Evolutionary conservation across 2,113 vertebrate species (phyloP), one percentile per base, ranked within the genome.

Genomic region (Stigmatopora argus): DNA sequence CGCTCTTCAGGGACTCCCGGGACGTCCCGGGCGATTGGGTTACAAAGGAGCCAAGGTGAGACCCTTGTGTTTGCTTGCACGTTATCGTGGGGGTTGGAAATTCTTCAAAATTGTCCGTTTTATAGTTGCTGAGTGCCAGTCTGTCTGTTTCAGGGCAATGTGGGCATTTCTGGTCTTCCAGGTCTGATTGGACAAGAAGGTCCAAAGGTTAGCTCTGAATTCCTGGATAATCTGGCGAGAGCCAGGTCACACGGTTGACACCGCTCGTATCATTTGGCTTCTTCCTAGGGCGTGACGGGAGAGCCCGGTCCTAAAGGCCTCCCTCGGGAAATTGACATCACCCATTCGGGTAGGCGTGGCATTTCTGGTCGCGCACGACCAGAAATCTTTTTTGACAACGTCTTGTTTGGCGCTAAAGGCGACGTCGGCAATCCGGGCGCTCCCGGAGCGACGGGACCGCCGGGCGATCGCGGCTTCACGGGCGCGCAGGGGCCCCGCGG

Each of bases 1-100:
- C 72, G 61, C 78, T 38, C 77, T 72, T 67, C 67, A 91, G 90
- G 94, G 95, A 51, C 52, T 74, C 35, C 67, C 85, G 57, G 95
- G 94, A 14, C 26, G 0, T 0, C 69, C 77, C 47, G 93, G 88
- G 10, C 7, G 1, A 0, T 15, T 3, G 0, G 87, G 86, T 26
- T 1, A 26, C 6, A 74, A 44, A 63, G 88, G 87, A n/a, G 0
- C 65, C 34, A 72, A 73, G 81, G 86, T 88, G 62, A 57, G 78
- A 65, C 3, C 18, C n/a, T 14, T 31, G 26, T n/a, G n/a, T n/a
- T n/a, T n/a, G n/a, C n/a, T n/a, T n/a, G n/a, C n/a, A n/a, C n/a
- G n/a, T n/a, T n/a, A n/a, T n/a, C n/a, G n/a, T n/a, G n/a, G n/a
- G n/a, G 7, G 35, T 38, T 38, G 35, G 1, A 0, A 38, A 38